These are phyloP conservation scores for Hystrix cristata DNA, from an alignment of 2,113 vertebrate species.

Conservation along the genomic window DNA sequence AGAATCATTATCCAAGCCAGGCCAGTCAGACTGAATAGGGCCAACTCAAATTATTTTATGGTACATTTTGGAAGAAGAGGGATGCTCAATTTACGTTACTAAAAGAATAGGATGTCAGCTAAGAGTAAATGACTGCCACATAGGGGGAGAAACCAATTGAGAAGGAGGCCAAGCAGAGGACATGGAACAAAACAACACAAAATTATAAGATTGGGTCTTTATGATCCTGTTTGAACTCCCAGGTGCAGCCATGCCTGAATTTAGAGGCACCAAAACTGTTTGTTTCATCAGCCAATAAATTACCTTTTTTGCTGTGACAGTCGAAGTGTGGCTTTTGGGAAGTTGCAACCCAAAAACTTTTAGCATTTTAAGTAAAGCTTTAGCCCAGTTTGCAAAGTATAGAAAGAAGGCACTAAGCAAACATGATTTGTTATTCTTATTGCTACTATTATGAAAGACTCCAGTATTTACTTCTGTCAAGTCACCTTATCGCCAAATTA, in stretches of 20 bases:
- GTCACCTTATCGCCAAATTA: neutral
- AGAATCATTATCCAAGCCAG: neutral
- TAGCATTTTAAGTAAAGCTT: neutral
- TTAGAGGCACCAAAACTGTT: neutral
- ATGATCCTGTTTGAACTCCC: neutral
- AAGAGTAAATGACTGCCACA: neutral
- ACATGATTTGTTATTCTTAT: neutral
- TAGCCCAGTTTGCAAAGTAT: neutral
- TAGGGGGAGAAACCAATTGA: neutral
- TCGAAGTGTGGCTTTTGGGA: neutral
- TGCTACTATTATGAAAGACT: neutral
- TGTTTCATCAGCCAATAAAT: neutral
- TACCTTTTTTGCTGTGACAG: neutral
- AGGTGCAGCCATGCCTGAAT: neutral
- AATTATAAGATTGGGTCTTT: too few relatives aligned
- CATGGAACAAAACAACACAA: neutral
- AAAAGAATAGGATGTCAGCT: neutral
- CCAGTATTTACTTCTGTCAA: neutral
- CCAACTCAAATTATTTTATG: neutral
- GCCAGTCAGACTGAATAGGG: neutral
- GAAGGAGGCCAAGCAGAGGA: neutral
- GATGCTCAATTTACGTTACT: neutral
- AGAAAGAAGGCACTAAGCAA: neutral
- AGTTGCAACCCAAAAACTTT: neutral
- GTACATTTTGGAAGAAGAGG: neutral